Evolutionary conservation across 2,113 vertebrate genomes (phyloP).

Genomic region (Myotis lucifugus): DNA sequence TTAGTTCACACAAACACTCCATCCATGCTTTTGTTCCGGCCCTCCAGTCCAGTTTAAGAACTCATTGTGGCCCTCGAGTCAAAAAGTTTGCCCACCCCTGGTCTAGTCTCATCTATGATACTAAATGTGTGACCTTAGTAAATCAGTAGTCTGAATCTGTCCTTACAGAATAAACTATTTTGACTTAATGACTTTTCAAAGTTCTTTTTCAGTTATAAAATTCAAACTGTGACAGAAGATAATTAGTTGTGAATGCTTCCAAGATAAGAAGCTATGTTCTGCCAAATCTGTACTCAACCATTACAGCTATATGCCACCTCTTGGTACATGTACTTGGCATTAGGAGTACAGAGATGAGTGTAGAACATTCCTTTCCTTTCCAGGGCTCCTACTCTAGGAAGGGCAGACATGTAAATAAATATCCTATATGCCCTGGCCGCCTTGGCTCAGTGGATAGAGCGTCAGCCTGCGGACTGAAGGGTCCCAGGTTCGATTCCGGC

Average conservation of each 20-base stretch:
- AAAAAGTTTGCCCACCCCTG: no score
- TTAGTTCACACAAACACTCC: no score
- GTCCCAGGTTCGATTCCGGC: no score
- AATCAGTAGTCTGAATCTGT: neutral
- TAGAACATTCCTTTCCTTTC: neutral
- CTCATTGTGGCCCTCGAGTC: no score
- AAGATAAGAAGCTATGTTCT: neutral
- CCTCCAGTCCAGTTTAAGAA: no score
- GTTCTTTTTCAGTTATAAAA: neutral
- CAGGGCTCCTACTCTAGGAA: neutral
- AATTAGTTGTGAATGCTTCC: neutral
- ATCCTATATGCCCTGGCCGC: no score
- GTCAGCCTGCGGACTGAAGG: no score
- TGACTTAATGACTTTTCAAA: neutral
- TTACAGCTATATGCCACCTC: neutral
- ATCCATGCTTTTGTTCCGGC: no score
- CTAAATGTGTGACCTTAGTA: neutral
- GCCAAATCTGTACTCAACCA: neutral
- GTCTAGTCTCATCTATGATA: neutral
- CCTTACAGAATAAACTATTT: neutral
- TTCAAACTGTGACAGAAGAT: neutral
- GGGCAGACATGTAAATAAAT: neutral
- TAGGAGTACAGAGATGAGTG: neutral
- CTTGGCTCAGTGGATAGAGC: no score
- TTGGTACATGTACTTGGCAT: neutral